Evolutionary conservation across 1,140 invertebrate species (phyloP), one percentile per base, ranked within the genome.

Genomic region (Ceratoteleas bidentatus): DNA sequence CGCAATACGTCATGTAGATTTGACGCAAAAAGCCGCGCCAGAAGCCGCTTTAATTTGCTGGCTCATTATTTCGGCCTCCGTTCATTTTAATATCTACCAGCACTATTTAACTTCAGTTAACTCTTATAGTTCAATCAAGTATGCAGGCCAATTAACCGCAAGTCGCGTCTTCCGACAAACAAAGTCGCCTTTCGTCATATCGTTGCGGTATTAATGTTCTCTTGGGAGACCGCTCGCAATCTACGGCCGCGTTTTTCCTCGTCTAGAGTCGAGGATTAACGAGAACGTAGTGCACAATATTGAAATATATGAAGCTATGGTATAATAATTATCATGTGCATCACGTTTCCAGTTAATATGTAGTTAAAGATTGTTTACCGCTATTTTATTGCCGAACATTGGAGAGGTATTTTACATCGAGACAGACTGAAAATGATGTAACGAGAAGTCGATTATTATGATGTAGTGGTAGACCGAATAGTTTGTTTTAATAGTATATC

Each of bases 101-200:
- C 73, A 65, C 70, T 70, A 70, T 83, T 83, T 83, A 83, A 83
- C 81, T 83, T 83, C 81, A 83, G 74, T 83, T 83, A 83, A 83
- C 81, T 83, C 81, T 75, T 75, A 75, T 75, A 79, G 75, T 83
- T 83, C 81, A 79, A 78, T 83, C 65, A 79, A 83, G 47, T 83
- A 83, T 83, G 66, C 81, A 79, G 65, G 81, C 65, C 81, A 83
- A 83, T 83, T 83, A 83, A 74, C 69, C 34, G 54, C 70, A 45
- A 79, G 53, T 75, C 40, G 65, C 64, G 60, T 83, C 75, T 83
- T 83, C 81, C 81, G 81, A 83, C 81, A 79, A 78, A 83, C 70
- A 83, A 79, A 75, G 68, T 79, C 32, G 65, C 40, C 75, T 83
- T 83, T 83, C 75, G 81, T 75, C 70, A 75, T 78, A 83, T 72